Percentiles rank a stretch among this genome's conserved stretches.
Conservation (phyloP, 2,113 vertebrate species). For the Hylia prasina region DNA sequence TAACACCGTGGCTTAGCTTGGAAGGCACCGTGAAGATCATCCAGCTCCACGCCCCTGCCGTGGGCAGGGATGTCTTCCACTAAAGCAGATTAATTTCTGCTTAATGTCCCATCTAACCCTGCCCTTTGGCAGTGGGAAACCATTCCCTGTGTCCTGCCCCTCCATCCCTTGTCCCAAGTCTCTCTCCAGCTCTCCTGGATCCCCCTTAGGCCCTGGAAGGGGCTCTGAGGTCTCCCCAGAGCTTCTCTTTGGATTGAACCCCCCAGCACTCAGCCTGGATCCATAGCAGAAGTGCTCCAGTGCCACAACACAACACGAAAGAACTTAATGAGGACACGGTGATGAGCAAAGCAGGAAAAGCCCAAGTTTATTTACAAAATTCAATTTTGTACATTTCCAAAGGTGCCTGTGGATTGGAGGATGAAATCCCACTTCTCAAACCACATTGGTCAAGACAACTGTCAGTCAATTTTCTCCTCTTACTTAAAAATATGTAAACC, state of each 20-base stretch:
- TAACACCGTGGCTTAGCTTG: fast-evolving
- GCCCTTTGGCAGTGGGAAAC: not conserved
- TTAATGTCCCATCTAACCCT: fast-evolving
- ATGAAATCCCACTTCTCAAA: too few species aligned
- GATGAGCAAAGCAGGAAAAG: too few species aligned
- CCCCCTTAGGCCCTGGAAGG: not conserved
- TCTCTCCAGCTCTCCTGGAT: not conserved
- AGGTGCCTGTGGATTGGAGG: too few species aligned
- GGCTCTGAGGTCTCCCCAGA: not conserved
- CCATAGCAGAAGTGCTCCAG: not conserved
- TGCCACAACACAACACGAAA: too few species aligned
- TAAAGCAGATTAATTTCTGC: not conserved
- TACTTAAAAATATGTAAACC: too few species aligned
- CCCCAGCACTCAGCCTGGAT: not conserved
- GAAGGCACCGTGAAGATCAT: not conserved
- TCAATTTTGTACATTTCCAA: too few species aligned
- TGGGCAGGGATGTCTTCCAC: not conserved
- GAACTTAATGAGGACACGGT: too few species aligned
- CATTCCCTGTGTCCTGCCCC: not conserved
- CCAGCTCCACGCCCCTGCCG: not conserved
- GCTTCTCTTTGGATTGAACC: not conserved
- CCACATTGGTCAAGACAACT: too few species aligned
- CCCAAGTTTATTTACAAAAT: too few species aligned
- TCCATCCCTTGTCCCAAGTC: not conserved
- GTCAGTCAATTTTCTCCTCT: too few species aligned